phyloP scores from a whole-genome alignment of 2,797 vertebrate genomes.

The Dermochelys coriacea region DNA sequence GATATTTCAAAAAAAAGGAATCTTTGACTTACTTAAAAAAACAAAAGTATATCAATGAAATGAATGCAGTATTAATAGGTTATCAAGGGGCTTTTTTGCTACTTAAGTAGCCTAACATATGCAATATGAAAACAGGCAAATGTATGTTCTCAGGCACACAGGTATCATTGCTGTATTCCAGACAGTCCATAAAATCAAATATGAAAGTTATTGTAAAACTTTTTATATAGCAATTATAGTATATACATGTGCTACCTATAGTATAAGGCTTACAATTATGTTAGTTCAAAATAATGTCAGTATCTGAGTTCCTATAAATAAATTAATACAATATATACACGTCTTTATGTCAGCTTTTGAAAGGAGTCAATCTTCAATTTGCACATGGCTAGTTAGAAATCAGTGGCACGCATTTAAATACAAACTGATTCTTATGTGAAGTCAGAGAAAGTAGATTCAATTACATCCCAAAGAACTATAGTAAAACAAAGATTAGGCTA shows the following conservation, averaged over 20 bases:
- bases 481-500: constrained; percentile 17
- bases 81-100: not conserved
- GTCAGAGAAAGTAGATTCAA: constrained; percentile 9
- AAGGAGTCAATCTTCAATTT: not conserved
- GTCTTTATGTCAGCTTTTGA: not conserved
- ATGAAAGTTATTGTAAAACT: not conserved
- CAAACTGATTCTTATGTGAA: constrained; percentile 62
- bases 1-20: too few relatives aligned
- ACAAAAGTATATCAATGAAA: not conserved
- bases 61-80: not conserved
- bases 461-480: constrained; percentile 50
- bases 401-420: constrained; percentile 36
- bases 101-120: not conserved
- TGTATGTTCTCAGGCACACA: not conserved
- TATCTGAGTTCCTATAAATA: too few relatives aligned
- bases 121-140: not conserved
- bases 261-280: too few relatives aligned
- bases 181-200: not conserved
- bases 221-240: not conserved
- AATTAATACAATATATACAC: not conserved
- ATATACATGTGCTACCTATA: not conserved
- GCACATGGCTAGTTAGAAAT: constrained; percentile 40
- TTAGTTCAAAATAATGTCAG: too few relatives aligned
- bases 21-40: not conserved
- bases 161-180: not conserved